Evolutionary conservation across 2,113 vertebrate species (phyloP), one percentile per base, ranked within the genome.

Genomic region (Nothoprocta pentlandii): DNA sequence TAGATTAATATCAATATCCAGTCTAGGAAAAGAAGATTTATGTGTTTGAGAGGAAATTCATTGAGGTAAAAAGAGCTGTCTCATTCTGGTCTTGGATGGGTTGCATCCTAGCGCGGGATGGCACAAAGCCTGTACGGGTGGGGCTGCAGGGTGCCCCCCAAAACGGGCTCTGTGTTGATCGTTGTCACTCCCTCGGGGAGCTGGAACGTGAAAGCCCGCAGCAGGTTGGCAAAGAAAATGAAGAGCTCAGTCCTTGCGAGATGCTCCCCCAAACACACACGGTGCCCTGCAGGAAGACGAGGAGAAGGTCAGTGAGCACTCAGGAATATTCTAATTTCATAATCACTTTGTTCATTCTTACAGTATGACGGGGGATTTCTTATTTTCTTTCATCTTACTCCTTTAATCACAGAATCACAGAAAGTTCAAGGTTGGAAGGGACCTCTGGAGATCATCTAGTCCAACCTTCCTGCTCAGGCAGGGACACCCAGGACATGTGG

Each of bases 211-310:
- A 96, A 96, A 1, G 80, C 76, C n/a, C 87, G 61, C 51, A 97
- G 68, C 75, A 97, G 76, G 61, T 3, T 95, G 89, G 95, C 44
- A 75, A 97, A 95, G 85, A 97, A 94, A 87, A 96, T 92, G 28
- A 97, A 97, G 73, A 97, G 84, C 58, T 97, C 96, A 0, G 92
- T 95, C 85, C 85, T 94, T 0, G 94, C 96, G 12, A 97, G 69
- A 9, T 94, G 79, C 73, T 96, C 92, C 54, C 96, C 96, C 87
- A 97, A 80, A 85, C 96, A 96, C 54, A 80, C 93, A 16, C 94
- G 80, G 69, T 95, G 95, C 49, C 95, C 97, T 97, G 91, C 66
- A 63, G 80, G 39, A 56, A 44, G 26, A 26, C 73, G 10, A 90
- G 14, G 28, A 28, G 2, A 83, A 76, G 28, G 41, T 58, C 15